phyloP scores from a whole-genome alignment of 2,797 vertebrate genomes.

The Acanthornis magna region DNA sequence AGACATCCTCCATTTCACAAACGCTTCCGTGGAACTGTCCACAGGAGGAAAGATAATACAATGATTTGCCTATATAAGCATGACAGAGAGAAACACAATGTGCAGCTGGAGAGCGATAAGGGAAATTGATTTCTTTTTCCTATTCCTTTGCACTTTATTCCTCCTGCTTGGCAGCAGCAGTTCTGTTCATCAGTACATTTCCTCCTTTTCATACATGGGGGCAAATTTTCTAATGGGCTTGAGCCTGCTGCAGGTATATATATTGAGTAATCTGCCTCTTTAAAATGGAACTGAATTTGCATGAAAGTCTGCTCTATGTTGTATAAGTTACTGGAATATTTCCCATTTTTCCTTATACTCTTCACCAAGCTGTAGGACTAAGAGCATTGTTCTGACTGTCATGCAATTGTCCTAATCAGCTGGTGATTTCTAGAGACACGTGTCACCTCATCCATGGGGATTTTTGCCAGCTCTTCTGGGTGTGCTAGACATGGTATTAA shows the following conservation, averaged over 20 bases:
- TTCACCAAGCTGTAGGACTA: neutral
- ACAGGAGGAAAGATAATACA: conserved; percentile 26
- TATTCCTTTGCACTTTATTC: conserved; percentile 27
- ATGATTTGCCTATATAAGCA: conserved; percentile 53
- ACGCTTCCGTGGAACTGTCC: conserved; percentile 20
- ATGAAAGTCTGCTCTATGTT: neutral
- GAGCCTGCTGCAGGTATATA: neutral
- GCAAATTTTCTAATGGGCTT: neutral
- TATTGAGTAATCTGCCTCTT: neutral
- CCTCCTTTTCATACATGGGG: neutral
- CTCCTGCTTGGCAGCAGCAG: neutral
- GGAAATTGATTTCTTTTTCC: conserved; percentile 42
- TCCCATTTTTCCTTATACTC: neutral
- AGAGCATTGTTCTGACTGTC: neutral
- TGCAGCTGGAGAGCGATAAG: conserved; percentile 31
- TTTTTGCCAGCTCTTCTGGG: neutral
- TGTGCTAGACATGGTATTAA: neutral
- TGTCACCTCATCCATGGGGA: neutral
- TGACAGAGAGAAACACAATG: conserved; percentile 38
- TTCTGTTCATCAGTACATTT: neutral
- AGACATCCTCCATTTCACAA: conserved; percentile 15
- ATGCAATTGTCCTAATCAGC: neutral
- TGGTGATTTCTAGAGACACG: neutral
- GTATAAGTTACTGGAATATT: neutral
- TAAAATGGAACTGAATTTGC: neutral